Percentiles rank a stretch among this genome's conserved stretches.
These are phyloP conservation scores for Cetoscarus ocellatus DNA, from an alignment of 2,797 vertebrate species.

Conservation along the genomic window DNA sequence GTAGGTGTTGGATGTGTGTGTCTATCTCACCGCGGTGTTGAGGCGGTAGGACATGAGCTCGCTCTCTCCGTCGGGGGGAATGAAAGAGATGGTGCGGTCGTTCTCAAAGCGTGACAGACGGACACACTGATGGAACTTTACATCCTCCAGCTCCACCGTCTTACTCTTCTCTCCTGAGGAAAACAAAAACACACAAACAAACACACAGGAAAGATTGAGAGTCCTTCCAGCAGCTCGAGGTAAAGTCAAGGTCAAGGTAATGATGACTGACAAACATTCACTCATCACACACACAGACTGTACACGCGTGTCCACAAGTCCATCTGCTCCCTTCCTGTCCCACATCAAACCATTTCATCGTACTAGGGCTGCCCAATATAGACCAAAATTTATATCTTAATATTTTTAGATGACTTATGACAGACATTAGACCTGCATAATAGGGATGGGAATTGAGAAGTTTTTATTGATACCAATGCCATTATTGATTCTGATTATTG, in stretches of 20 bases:
- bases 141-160: conserved; percentile 88
- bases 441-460: too few species aligned
- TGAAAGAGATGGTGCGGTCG: conserved; percentile 89
- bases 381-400: too few species aligned
- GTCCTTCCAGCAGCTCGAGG: conserved; percentile 43
- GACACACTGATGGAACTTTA: conserved; percentile 90
- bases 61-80: conserved; percentile 88
- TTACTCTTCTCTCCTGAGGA: conserved; percentile 87
- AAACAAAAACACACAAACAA: conserved; percentile 42
- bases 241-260: conserved; percentile 83
- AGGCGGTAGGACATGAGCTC: conserved; percentile 90
- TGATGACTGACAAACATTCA: conserved; percentile 64
- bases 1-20: conserved; percentile 15
- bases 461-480: too few species aligned
- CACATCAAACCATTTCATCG: conserved; percentile 36
- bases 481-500: too few species aligned
- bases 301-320: conserved; percentile 32
- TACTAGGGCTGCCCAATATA: too few species aligned
- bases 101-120: conserved; percentile 89
- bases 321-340: conserved; percentile 44
- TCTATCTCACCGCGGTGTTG: conserved; percentile 83
- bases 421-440: too few species aligned
- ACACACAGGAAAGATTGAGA: conserved; percentile 46
- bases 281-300: conserved; percentile 23
- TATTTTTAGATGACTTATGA: too few species aligned